These are phyloP conservation scores for Chrysaora quinquecirrha DNA, from an alignment of 30 jellyfish, hydroid and myxozoan genomes.

Conservation along the genomic window DNA sequence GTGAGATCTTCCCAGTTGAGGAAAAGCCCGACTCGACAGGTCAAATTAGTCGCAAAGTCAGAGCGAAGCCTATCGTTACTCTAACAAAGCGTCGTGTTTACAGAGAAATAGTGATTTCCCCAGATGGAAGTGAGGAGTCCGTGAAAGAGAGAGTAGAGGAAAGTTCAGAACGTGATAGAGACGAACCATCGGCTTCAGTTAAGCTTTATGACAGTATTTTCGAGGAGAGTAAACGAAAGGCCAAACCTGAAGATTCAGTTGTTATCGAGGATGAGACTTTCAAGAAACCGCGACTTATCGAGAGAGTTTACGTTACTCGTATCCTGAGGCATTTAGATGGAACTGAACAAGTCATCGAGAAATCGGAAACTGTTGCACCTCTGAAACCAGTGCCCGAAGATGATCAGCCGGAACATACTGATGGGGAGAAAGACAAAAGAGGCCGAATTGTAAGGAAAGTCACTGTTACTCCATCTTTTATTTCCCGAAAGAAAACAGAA, in stretches of 20 bases:
- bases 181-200: conserved; percentile 17
- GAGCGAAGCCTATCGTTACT: conserved; percentile 31
- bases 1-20: conserved; percentile 55
- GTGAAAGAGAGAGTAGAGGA: conserved; percentile 50
- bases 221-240: background rate
- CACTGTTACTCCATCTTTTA: conserved; percentile 46
- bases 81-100: conserved; percentile 43
- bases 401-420: conserved; percentile 43
- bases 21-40: conserved; percentile 55
- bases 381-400: conserved; percentile 70
- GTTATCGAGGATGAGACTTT: conserved; percentile 26
- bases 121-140: conserved; percentile 45
- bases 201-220: background rate
- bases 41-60: conserved; percentile 36
- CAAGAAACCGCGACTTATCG: conserved; percentile 60
- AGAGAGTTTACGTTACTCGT: conserved; percentile 76
- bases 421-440: conserved; percentile 27
- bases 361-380: conserved; percentile 75
- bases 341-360: conserved; percentile 64
- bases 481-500: conserved; percentile 49
- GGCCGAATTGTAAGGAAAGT: conserved; percentile 52
- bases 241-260: background rate
- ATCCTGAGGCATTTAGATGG: conserved; percentile 77
- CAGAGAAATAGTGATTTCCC: conserved; percentile 33
- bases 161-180: conserved; percentile 23